Evolutionary conservation across 1,140 invertebrate species (phyloP), one percentile per base, ranked within the genome.

Genomic region (Heliothis subflexa): DNA sequence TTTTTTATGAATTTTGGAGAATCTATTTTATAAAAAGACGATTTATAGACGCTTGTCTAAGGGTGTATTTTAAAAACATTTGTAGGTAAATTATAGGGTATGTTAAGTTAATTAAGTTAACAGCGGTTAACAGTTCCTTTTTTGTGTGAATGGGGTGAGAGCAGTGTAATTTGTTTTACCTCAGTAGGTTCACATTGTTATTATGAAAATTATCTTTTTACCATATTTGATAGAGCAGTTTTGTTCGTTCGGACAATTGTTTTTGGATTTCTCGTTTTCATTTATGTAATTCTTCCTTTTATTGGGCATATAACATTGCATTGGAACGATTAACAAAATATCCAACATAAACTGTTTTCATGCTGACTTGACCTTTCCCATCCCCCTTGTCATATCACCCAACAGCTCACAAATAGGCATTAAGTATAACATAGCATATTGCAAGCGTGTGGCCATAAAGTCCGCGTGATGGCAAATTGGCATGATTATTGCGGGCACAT

Each of bases 401-500:
- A 40, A 40, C 33, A 40, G 33, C 33, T 9, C 21, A 40, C 5
- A 40, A 40, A 40, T 40, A 40, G 33, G 33, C 33, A 40, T 40
- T 59, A 21, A 59, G 9, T 28, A 28, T 25, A 21, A 14, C 13
- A 13, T 61, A 61, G 11, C 11, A 25, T 33, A 9, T 16, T 50
- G 25, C 28, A 18, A 70, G 45, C 66, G 50, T 18, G 66, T 21
- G 45, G 12, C 47, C 18, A 70, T 70, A 52, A 70, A 49, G 21
- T 14, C 18, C 4, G 21, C 16, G 66, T 25, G 72, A 50, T 74
- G 72, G 40, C 57, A 49, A 61, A 74, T 25, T 45, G 16, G 33
- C 40, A 25, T 52, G 57, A 75, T 64, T 62, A 75, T 75, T 75
- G 57, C 57, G 59, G 47, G 16, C 12, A 62, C 73, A 75, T 75